These are phyloP conservation scores for Hybos culiciformis DNA, from an alignment of 2,888 invertebrate genomes.

Conservation along the genomic window DNA sequence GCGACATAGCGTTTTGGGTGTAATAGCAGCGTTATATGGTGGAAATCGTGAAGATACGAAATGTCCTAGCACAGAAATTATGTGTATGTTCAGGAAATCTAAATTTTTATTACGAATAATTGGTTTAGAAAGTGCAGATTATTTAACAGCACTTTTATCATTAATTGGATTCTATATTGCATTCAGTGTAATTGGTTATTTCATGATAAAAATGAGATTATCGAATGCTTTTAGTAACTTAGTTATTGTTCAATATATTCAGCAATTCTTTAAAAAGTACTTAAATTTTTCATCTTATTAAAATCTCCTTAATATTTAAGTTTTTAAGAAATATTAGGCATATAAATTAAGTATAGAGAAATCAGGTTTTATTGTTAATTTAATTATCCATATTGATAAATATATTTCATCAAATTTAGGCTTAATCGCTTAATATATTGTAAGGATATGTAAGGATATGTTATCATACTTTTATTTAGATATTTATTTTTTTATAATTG, in stretches of 20 bases:
- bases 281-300: conserved; percentile 39
- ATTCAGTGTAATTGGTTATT: conserved; percentile 54
- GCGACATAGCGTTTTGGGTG: conserved; percentile 67
- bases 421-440: no score
- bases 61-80: conserved; percentile 56
- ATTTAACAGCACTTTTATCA: conserved; percentile 51
- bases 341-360: no score
- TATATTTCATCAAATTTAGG: no score
- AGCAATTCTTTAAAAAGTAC: conserved; percentile 52
- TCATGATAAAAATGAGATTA: conserved; percentile 56
- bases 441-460: no score
- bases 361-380: no score
- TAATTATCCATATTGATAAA: no score
- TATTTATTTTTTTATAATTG: no score
- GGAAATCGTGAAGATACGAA: conserved; percentile 55
- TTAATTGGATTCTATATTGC: conserved; percentile 56
- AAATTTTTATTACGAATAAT: conserved; percentile 59
- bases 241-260: conserved; percentile 49
- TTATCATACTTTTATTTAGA: no score
- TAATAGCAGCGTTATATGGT: conserved; percentile 68
- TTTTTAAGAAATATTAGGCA: no score
- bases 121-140: conserved; percentile 57
- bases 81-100: conserved; percentile 63
- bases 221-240: conserved; percentile 30
- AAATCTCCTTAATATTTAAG: not conserved